These are phyloP conservation scores for Lepidochrysops patricia DNA, from an alignment of 2,888 invertebrate species.

Conservation along the genomic window DNA sequence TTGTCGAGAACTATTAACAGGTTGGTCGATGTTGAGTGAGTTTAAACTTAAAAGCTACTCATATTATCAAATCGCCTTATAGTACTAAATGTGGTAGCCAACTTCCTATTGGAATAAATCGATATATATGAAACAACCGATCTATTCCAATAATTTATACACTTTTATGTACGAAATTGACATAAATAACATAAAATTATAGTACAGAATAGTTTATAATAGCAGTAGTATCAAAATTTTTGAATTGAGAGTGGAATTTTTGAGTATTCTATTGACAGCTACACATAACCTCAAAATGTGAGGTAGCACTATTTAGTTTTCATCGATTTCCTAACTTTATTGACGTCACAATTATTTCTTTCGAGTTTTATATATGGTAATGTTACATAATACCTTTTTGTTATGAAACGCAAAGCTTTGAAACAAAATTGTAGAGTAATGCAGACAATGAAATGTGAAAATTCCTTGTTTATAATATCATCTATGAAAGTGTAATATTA, in stretches of 20 bases:
- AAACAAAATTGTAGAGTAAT: background rate
- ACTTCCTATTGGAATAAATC: no score
- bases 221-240: no score
- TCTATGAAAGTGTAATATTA: background rate
- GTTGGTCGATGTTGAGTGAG: no score
- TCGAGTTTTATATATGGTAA: constrained; percentile 19
- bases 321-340: constrained; percentile 1
- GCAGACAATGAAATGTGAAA: background rate
- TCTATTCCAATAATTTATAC: background rate
- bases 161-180: background rate
- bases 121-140: background rate
- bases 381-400: constrained; percentile 60
- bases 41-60: no score
- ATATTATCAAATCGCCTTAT: no score
- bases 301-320: background rate
- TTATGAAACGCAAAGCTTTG: constrained; percentile 26
- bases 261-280: background rate
- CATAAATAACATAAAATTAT: background rate
- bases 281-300: background rate
- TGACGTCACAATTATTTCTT: background rate
- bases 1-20: no score
- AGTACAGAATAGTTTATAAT: background rate
- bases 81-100: no score
- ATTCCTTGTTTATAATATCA: background rate
- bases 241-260: background rate